A percentile compares a stretch with the other conserved stretches of the same genome.
phyloP scores from a whole-genome alignment of 1,140 invertebrate genomes.

The Chionoecetes opilio region DNA sequence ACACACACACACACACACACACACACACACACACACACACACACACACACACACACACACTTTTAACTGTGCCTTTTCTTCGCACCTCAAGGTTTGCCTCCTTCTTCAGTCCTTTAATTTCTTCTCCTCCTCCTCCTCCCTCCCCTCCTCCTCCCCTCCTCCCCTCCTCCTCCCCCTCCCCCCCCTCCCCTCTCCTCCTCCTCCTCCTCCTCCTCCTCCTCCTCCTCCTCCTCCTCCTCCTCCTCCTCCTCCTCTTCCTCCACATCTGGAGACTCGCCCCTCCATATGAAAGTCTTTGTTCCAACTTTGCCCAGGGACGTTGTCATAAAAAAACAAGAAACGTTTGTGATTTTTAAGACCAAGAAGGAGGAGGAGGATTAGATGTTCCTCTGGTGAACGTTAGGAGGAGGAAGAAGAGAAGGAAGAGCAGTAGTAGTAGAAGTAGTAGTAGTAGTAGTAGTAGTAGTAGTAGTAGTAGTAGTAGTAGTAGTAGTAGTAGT shows the following conservation, averaged over 20 bases:
- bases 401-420: background rate
- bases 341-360: constrained; percentile 29
- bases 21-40: constrained; percentile 12
- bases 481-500: background rate
- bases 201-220: background rate
- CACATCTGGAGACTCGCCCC: background rate
- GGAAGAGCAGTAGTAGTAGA: background rate
- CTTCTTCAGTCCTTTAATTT: background rate
- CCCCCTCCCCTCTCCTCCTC: background rate
- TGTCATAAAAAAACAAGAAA: constrained; percentile 31
- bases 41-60: constrained; percentile 42
- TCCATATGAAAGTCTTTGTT: constrained; percentile 10
- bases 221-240: constrained; percentile 9
- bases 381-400: constrained; percentile 13
- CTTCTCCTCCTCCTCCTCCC: background rate
- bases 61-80: background rate
- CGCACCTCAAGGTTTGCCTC: background rate
- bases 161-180: too few species aligned
- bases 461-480: background rate
- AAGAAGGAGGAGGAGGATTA: background rate
- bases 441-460: background rate
- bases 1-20: constrained; percentile 48
- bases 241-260: constrained; percentile 34
- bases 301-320: background rate
- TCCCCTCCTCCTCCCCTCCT: background rate